These are phyloP conservation scores for Pygoscelis adeliae DNA, from an alignment of 2,113 vertebrate species.

Conservation along the genomic window DNA sequence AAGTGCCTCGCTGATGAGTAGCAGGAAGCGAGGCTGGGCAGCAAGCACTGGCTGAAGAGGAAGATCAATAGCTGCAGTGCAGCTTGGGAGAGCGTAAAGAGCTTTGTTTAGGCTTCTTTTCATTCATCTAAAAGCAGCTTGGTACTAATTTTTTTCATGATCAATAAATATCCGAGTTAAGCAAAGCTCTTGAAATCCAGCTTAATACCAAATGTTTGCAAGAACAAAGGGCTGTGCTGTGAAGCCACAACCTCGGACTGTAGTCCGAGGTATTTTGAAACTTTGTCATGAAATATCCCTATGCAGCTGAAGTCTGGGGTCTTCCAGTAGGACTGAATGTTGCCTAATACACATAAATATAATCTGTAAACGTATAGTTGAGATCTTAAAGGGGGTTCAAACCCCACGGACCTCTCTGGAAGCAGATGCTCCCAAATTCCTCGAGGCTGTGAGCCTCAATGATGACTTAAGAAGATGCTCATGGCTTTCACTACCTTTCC, in stretches of 20 bases:
- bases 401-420: background rate
- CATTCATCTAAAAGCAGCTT: slow-evolving; percentile 47
- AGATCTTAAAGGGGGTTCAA: background rate
- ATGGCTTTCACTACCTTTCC: background rate
- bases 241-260: background rate
- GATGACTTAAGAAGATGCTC: background rate
- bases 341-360: background rate
- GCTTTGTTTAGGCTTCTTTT: slow-evolving; percentile 56
- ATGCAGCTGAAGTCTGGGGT: background rate
- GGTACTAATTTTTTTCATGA: background rate
- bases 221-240: background rate
- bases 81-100: slow-evolving; percentile 11
- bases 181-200: slow-evolving; percentile 58
- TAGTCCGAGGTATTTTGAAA: background rate
- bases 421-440: background rate
- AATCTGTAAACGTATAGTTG: background rate
- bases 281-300: background rate
- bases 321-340: background rate
- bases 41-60: background rate
- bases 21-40: background rate
- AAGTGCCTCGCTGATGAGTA: background rate
- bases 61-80: slow-evolving; percentile 21
- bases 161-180: slow-evolving; percentile 38
- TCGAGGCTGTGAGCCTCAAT: accelerated
- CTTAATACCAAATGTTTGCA: background rate